Percentiles rank a stretch among this genome's conserved stretches.
These are phyloP conservation scores for Eudemis profundana DNA, from an alignment of 2,888 invertebrate genomes.

Conservation along the genomic window DNA sequence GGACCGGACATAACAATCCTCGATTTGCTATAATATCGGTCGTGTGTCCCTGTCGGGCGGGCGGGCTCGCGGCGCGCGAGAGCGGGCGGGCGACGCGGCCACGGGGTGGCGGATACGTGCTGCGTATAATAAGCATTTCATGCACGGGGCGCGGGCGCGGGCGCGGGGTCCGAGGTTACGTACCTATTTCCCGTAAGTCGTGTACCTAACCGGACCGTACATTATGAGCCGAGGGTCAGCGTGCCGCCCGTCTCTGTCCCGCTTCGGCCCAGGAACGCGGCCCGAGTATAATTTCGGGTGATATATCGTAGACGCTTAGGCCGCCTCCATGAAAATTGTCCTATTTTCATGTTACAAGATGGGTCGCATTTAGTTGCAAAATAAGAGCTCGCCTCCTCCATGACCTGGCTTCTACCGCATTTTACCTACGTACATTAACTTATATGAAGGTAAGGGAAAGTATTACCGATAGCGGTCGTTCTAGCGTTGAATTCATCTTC, in stretches of 20 bases:
- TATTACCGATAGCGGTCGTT: conserved; percentile 78
- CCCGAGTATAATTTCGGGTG: conserved; percentile 82
- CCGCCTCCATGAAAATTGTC: conserved; percentile 76
- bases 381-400: conserved; percentile 47
- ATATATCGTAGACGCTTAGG: conserved; percentile 78
- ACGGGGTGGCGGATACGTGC: conserved; percentile 83
- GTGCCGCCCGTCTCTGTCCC: conserved; percentile 78
- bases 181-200: conserved; percentile 84
- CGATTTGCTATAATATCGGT: conserved; percentile 86
- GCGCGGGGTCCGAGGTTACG: conserved; percentile 76
- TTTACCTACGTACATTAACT: conserved; percentile 29
- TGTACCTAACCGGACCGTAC: conserved; percentile 86
- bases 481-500: conserved; percentile 81
- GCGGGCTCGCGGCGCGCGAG: conserved; percentile 65
- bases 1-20: conserved; percentile 86
- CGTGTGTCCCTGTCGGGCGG: conserved; percentile 74
- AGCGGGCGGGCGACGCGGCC: conserved; percentile 73
- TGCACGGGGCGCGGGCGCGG: conserved; percentile 82
- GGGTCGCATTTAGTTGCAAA: conserved; percentile 58
- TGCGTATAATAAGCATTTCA: conserved; percentile 87
- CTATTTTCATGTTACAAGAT: conserved; percentile 57
- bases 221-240: conserved; percentile 85
- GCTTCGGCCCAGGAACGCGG: conserved; percentile 67
- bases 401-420: conserved; percentile 23
- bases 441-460: conserved; percentile 52